Evolutionary conservation across 2,113 vertebrate genomes (phyloP), one percentile per base, ranked within the genome.

Genomic region (Regulus satrapa): DNA sequence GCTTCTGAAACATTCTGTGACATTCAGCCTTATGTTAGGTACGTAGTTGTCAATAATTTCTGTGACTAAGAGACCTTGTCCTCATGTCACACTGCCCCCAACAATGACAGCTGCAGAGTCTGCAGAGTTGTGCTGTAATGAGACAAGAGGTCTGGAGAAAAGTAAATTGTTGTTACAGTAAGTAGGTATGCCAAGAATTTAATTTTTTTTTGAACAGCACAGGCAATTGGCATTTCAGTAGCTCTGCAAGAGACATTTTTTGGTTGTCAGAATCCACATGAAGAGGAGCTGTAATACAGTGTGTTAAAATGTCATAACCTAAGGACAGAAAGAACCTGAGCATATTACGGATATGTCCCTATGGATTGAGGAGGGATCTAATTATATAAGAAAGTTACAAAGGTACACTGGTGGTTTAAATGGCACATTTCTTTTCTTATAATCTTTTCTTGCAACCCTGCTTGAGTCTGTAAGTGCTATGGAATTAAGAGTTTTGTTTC

Each of bases 301-400:
- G 66, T 63, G 51, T 68, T 85, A 75, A 94, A 94, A 88, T 91
- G 55, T 82, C 92, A 80, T 79, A 82, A 75, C 84, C 78, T 83
- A 79, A 77, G 92, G 92, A 93, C 36, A 89, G 52, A 63, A 85
- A 55, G 55, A 72, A 69, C 62, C 54, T 76, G 78, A 79, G 78
- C 36, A 34, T 36, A 66, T 11, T 9, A 76, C 31, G 83, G 43
- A 84, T 91, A 63, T 49, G 64, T 74, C 34, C 36, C 23, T 77
- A 73, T 86, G 68, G 82, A 95, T 71, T 40, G 82, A 92, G n/a
- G 36, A 81, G 34, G 19, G 62, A 73, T 80, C 34, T 79, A 71
- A 94, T 88, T 81, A 31, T 32, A 54, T 46, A 64, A 87, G 12
- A 48, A 90, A 81, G 61, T 88, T 71, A 18, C 38, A 79, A 68